Evolutionary conservation across 2,888 invertebrate genomes (phyloP), one percentile per base, ranked within the genome.

Genomic region (Caenorhabditis sp.): DNA sequence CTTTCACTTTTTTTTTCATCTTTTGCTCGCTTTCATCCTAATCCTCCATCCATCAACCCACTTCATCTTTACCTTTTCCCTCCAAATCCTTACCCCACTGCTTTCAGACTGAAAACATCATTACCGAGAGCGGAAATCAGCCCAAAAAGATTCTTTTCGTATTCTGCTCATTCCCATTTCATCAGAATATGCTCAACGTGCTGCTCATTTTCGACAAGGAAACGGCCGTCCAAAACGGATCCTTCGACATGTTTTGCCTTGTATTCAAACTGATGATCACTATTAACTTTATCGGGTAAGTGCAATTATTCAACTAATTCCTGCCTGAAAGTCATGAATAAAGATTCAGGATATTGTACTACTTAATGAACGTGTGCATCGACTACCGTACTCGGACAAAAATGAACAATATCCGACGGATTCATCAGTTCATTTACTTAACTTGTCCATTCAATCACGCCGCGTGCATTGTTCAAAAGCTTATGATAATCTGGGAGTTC

Each of bases 351-450:
- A 20, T 65, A 17, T 48, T 65, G 7, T 65, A 65, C 43, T 65
- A 65, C 24, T n/a, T 65, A 26, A 39, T 65, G 56, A 65, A 65
- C 45, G 55, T 65, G 39, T 53, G 65, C 45, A 56, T 65, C 32
- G 65, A 65, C 37, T 65, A 56, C 37, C 65, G 65, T 37, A 65
- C 65, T 3, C 35, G 65, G 13, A 37, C 27, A 13, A 46, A 32
- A 17, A 65, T 65, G 65, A 65, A 46, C 55, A 65, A 65, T 15
- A 55, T 65, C 39, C 65, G 65, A 11, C 30, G 65, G n/a, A 65
- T 65, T 30, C 65, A 65, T 55, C 65, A 65, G 37, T 65, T 65
- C 32, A 46, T 65, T 27, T 65, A 65, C 30, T 22, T 56, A 26
- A 56, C 65, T 20, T 55, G 55, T 30, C 65, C 65, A 35, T 56